Evolutionary conservation across 2,888 invertebrate genomes (phyloP).

Genomic region (Scrobipalpa costella): DNA sequence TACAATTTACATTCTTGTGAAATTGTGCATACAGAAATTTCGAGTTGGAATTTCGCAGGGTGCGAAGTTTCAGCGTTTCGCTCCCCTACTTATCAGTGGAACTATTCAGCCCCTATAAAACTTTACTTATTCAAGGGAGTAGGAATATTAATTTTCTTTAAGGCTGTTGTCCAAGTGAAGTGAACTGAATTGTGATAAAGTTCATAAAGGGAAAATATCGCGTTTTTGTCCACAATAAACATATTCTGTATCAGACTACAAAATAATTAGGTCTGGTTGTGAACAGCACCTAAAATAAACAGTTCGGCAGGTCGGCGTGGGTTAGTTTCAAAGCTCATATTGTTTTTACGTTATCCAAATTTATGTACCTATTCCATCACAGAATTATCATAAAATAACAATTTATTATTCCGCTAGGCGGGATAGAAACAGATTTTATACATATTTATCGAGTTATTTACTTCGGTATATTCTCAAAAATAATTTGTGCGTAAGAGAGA

Average conservation of each 20-base stretch:
- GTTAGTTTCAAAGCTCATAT: background rate
- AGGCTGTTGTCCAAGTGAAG: background rate
- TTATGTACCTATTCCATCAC: constrained; percentile 16
- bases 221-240: constrained; percentile 1
- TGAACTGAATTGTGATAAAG: background rate
- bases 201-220: background rate
- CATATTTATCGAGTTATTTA: constrained; percentile 21
- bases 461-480: too few species aligned
- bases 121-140: background rate
- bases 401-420: constrained; percentile 20
- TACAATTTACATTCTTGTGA: constrained; percentile 21
- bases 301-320: background rate
- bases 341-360: constrained; percentile 16
- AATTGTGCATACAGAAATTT: constrained; percentile 17
- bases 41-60: background rate
- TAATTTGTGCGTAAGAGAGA: too few species aligned
- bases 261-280: background rate
- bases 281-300: background rate
- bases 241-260: too few species aligned
- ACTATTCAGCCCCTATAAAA: constrained; percentile 10
- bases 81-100: background rate
- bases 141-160: background rate
- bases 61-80: constrained; percentile 8
- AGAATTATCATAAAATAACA: constrained; percentile 21
- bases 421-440: constrained; percentile 12